Evolutionary conservation across 2,888 invertebrate genomes (phyloP).

Genomic region (Gortyna flavago): DNA sequence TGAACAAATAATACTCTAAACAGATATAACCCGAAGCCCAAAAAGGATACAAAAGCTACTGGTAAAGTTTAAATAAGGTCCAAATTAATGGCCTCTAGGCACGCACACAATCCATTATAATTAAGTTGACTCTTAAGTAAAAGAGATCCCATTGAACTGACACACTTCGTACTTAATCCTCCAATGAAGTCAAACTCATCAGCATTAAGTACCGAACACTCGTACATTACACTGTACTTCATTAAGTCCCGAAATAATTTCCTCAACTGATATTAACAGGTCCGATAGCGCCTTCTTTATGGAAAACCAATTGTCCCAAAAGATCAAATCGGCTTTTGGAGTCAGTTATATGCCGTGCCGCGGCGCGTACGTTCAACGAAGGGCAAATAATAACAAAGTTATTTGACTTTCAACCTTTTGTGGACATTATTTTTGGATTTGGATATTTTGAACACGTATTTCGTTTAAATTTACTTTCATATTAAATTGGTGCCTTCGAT

Average conservation of each 20-base stretch:
- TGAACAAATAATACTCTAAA: constrained; percentile 12
- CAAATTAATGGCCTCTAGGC: constrained; percentile 29
- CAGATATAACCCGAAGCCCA: background rate
- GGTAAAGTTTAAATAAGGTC: constrained; percentile 17
- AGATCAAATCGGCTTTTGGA: constrained; percentile 60
- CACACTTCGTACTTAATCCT: constrained; percentile 10
- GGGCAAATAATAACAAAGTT: constrained; percentile 46
- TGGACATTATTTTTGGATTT: constrained; percentile 32
- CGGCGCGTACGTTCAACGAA: constrained; percentile 26
- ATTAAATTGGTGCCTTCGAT: background rate
- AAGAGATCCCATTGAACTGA: constrained; percentile 10
- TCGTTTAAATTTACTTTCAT: constrained; percentile 5
- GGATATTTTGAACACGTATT: constrained; percentile 28
- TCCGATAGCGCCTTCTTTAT: constrained; percentile 59
- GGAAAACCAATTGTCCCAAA: constrained; percentile 62
- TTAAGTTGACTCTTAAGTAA: constrained; percentile 33
- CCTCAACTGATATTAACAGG: constrained; percentile 54
- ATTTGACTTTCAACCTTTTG: constrained; percentile 48
- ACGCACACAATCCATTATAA: constrained; percentile 39
- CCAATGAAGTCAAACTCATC: constrained; percentile 7
- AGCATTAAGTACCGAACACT: constrained; percentile 28
- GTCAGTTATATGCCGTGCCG: constrained; percentile 49
- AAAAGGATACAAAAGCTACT: constrained; percentile 13
- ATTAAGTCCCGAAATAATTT: constrained; percentile 53
- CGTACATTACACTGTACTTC: constrained; percentile 40